These are phyloP conservation scores for Sarcophaga bullata DNA, from an alignment of 1,140 invertebrate species.

Conservation along the genomic window DNA sequence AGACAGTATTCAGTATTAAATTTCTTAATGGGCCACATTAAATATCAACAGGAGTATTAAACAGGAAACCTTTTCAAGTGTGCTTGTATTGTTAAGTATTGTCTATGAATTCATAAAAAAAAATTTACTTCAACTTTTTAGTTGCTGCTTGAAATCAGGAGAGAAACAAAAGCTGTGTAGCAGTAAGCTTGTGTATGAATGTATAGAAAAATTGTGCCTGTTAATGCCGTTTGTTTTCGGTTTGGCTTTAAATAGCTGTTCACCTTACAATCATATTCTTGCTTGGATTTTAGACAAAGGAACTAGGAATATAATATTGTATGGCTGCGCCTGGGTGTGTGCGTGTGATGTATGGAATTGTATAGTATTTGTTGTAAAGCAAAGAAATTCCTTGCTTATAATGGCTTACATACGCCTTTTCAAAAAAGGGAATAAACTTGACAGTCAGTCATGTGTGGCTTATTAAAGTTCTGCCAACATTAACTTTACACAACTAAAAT, in stretches of 20 bases:
- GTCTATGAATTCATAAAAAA: neutral
- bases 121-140: neutral
- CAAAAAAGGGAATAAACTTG: neutral
- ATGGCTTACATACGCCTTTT: neutral
- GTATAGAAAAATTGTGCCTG: neutral
- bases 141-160: neutral
- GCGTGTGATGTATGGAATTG: too few species aligned
- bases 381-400: too few species aligned
- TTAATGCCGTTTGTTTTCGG: neutral
- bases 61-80: neutral
- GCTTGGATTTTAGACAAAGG: neutral
- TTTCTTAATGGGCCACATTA: neutral
- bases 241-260: too few species aligned
- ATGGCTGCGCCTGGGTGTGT: neutral
- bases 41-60: neutral
- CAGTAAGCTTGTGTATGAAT: neutral
- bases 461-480: neutral
- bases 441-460: conserved; percentile 34
- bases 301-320: neutral
- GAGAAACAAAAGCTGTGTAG: neutral
- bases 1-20: neutral
- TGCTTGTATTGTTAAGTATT: neutral
- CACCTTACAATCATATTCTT: too few species aligned
- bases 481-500: too few species aligned
- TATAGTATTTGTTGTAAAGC: too few species aligned